Percentiles rank a stretch among this genome's conserved stretches.
phyloP scores from a whole-genome alignment of 2,797 vertebrate species.

The Cichlasoma orientale region DNA sequence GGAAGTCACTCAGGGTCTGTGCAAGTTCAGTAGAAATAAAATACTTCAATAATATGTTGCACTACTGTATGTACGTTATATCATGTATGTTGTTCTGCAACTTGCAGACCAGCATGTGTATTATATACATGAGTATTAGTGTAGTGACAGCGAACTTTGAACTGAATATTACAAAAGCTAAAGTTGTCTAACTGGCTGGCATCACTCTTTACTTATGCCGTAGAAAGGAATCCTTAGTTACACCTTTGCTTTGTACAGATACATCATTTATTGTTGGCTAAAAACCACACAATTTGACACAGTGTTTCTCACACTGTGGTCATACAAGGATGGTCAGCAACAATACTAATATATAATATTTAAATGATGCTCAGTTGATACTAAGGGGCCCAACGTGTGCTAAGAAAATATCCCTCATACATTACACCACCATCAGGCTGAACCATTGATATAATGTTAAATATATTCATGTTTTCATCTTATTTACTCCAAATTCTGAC shows the following conservation, averaged over 20 bases:
- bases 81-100: neutral
- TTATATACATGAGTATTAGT: no score
- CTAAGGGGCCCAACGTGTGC: fast-evolving
- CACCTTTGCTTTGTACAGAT: neutral
- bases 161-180: no score
- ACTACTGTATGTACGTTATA: neutral
- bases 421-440: neutral
- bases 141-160: no score
- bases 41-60: neutral
- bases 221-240: neutral
- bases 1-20: neutral
- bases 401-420: neutral
- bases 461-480: neutral
- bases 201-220: neutral
- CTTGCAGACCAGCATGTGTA: neutral
- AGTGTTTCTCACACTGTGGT: neutral
- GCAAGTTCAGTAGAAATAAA: neutral
- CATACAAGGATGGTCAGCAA: neutral
- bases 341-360: no score
- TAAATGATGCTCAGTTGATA: neutral
- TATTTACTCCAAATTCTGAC: neutral
- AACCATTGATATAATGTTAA: neutral
- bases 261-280: neutral
- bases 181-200: neutral
- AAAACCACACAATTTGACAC: neutral